Evolutionary conservation across 2,888 invertebrate species (phyloP).

Genomic region (Chydorus sphaericus): DNA sequence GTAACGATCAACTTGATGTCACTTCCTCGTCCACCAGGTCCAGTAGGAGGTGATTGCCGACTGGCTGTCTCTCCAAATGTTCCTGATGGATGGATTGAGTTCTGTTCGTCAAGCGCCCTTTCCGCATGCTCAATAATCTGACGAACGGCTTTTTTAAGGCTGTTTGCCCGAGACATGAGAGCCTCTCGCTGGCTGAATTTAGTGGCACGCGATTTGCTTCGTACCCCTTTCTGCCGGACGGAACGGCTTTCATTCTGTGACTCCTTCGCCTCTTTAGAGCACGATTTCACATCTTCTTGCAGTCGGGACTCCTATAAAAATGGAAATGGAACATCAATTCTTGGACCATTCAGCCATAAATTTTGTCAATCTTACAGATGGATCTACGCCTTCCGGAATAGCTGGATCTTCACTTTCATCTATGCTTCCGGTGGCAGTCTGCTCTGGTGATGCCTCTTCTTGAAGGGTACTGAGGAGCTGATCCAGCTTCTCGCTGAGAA

Average conservation of each 20-base stretch:
- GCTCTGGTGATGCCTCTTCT: conserved; percentile 38
- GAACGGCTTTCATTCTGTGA: neutral
- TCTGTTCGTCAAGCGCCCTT: conserved; percentile 46
- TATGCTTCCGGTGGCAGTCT: conserved; percentile 14
- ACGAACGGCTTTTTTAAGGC: conserved; percentile 65
- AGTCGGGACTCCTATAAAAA: no score
- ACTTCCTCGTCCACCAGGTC: neutral
- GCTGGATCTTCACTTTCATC: conserved; percentile 17
- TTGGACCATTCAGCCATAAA: no score
- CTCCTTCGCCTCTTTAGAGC: neutral
- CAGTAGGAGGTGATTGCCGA: neutral
- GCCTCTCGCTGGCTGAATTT: conserved; percentile 32
- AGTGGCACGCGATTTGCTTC: conserved; percentile 6
- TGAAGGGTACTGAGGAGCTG: conserved; percentile 54
- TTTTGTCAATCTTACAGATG: neutral
- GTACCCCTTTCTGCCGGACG: neutral
- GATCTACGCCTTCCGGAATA: neutral
- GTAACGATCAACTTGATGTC: neutral
- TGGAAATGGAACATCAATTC: neutral
- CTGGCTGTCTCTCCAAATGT: neutral
- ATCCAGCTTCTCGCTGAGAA: conserved; percentile 59
- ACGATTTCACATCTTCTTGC: neutral
- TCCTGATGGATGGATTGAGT: neutral
- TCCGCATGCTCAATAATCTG: conserved; percentile 68
- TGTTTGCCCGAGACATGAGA: conserved; percentile 52